Evolutionary conservation across 2,888 invertebrate species (phyloP).

Genomic region (Plebejus anna): DNA sequence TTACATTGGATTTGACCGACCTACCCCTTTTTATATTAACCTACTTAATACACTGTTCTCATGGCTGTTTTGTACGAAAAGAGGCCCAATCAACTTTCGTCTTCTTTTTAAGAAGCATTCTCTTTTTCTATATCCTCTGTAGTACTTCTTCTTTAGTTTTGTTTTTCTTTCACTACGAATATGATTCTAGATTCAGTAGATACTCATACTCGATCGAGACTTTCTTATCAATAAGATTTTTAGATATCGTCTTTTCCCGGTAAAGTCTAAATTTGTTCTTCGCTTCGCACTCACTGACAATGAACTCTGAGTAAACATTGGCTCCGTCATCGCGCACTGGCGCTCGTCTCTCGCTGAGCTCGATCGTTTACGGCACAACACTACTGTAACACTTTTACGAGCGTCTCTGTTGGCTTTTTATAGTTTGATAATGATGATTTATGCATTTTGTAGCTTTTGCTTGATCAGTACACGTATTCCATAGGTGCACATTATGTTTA

Average conservation of each 20-base stretch:
- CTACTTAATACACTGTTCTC: no score
- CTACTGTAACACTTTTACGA: constrained; percentile 52
- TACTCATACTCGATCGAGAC: no score
- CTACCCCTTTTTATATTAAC: no score
- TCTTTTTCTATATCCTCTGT: no score
- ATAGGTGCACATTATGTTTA: background rate
- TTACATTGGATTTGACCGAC: no score
- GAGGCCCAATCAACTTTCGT: no score
- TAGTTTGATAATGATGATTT: constrained; percentile 44
- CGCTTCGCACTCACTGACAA: constrained; percentile 70
- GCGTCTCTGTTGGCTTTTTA: constrained; percentile 59
- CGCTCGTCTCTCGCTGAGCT: constrained; percentile 62
- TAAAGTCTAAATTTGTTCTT: constrained; percentile 68
- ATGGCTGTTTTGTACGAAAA: no score
- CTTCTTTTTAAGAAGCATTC: no score
- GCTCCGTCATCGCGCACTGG: constrained; percentile 69
- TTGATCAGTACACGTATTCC: constrained; percentile 8
- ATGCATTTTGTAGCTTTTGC: constrained; percentile 11
- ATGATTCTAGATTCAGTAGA: no score
- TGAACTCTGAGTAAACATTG: constrained; percentile 75
- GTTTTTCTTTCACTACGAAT: no score
- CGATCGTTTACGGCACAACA: constrained; percentile 49
- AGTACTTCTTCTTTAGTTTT: no score
- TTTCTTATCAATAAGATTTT: background rate
- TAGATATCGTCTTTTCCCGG: constrained; percentile 48